Percentiles rank a stretch among this genome's conserved stretches.
Conservation (phyloP, 2,888 invertebrate species). For the Mesorhabditis spiculigera region DNA sequence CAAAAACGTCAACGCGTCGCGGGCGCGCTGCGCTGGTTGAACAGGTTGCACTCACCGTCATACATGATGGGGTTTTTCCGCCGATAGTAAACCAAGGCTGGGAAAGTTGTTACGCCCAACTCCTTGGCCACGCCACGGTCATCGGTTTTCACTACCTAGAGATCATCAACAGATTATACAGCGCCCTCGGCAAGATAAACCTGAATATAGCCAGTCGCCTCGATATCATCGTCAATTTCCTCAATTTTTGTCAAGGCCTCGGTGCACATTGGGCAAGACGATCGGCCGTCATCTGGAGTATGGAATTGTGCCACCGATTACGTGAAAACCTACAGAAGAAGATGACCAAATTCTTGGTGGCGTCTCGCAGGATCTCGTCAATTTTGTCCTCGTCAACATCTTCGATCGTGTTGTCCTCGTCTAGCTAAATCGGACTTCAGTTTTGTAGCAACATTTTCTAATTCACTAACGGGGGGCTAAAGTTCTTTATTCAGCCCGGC, state of each 20-base stretch:
- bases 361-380: conserved; percentile 87
- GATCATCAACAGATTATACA: background rate
- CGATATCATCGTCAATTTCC: conserved; percentile 82
- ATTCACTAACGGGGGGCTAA: too few relatives aligned
- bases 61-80: conserved; percentile 93
- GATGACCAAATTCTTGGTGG: conserved; percentile 89
- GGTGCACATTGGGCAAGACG: conserved; percentile 77
- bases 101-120: conserved; percentile 90
- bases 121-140: conserved; percentile 74
- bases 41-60: conserved; percentile 71
- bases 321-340: conserved; percentile 78
- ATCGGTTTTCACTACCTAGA: conserved; percentile 55
- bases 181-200: conserved; percentile 12
- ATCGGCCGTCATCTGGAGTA: conserved; percentile 66
- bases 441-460: too few relatives aligned
- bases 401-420: conserved; percentile 42
- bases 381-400: conserved; percentile 94
- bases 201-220: conserved; percentile 64
- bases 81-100: conserved; percentile 92
- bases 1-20: too few relatives aligned
- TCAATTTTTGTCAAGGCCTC: conserved; percentile 81
- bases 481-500: too few relatives aligned
- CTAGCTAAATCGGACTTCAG: background rate
- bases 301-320: background rate
- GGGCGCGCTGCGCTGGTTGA: too few relatives aligned